Evolutionary conservation across 2,797 vertebrate species (phyloP).

Genomic region (Chelidonichthys spinosus): DNA sequence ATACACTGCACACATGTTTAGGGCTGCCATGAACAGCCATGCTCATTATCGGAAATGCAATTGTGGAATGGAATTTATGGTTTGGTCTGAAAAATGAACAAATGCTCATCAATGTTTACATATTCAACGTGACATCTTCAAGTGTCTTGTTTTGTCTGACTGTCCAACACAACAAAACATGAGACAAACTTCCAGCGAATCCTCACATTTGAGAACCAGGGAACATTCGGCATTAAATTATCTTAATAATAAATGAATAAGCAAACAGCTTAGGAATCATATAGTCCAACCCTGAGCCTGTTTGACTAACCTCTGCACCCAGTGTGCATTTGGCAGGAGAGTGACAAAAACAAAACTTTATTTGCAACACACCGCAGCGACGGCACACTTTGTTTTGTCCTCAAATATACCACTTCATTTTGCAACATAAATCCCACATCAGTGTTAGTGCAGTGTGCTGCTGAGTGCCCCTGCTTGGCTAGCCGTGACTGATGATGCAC

Average conservation of each 20-base stretch:
- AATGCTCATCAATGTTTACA: neutral
- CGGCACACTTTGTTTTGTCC: neutral
- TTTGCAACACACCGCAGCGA: conserved; percentile 10
- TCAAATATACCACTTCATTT: conserved; percentile 55
- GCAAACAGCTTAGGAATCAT: neutral
- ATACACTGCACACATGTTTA: too few relatives aligned
- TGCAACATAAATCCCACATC: conserved; percentile 39
- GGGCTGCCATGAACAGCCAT: neutral
- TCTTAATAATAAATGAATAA: neutral
- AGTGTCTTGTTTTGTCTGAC: neutral
- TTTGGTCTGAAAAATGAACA: neutral
- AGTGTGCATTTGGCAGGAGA: neutral
- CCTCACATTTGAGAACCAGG: neutral
- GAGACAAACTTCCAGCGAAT: neutral
- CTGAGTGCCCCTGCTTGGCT: conserved; percentile 68
- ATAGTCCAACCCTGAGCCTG: neutral
- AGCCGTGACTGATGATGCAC: conserved; percentile 86
- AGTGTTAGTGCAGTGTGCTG: conserved; percentile 54
- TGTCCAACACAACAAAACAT: neutral
- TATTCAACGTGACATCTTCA: neutral
- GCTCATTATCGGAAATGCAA: neutral
- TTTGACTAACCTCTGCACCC: neutral
- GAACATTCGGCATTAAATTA: neutral
- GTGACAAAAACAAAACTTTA: conserved; percentile 10
- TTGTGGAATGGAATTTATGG: neutral